phyloP scores from a whole-genome alignment of 2,888 invertebrate species.

The Drosophila anomalipes region DNA sequence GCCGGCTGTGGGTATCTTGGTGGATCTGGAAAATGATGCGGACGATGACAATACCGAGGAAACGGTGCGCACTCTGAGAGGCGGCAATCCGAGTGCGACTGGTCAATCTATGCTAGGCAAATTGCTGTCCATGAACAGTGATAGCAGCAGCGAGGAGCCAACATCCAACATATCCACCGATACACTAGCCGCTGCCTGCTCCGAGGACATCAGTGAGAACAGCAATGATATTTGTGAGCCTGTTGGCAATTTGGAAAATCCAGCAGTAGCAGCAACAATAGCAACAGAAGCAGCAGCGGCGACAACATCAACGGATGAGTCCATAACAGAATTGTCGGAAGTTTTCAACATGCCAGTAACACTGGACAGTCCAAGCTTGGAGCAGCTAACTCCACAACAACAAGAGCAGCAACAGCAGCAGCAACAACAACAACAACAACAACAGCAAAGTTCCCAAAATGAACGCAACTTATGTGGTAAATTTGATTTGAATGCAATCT shows the following conservation, averaged over 20 bases:
- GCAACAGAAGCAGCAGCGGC: conserved; percentile 11
- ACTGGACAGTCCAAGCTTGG: conserved; percentile 34
- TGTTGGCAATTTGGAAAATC: conserved; percentile 21
- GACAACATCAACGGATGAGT: conserved; percentile 22
- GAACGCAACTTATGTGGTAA: conserved; percentile 78
- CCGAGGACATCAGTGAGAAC: conserved; percentile 83
- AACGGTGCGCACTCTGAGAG: conserved; percentile 77
- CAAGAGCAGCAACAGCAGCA: conserved; percentile 36
- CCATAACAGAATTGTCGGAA: conserved; percentile 4
- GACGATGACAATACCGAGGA: conserved; percentile 83
- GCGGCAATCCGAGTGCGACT: conserved; percentile 53
- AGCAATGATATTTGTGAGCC: conserved; percentile 82
- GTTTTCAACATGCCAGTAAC: conserved; percentile 6
- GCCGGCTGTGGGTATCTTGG: conserved; percentile 41
- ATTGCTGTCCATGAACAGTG: conserved; percentile 84
- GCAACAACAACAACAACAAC: conserved; percentile 31
- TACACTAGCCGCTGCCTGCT: conserved; percentile 80
- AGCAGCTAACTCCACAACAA: conserved; percentile 34
- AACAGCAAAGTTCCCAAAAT: conserved; percentile 73
- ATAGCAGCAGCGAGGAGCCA: conserved; percentile 83
- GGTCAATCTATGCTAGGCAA: conserved; percentile 84
- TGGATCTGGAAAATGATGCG: conserved; percentile 79
- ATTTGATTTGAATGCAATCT: not conserved
- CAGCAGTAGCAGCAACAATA: conserved; percentile 21
- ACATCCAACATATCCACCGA: conserved; percentile 83